phyloP scores from a whole-genome alignment of 2,888 invertebrate genomes.

The Ditula angustiorana region DNA sequence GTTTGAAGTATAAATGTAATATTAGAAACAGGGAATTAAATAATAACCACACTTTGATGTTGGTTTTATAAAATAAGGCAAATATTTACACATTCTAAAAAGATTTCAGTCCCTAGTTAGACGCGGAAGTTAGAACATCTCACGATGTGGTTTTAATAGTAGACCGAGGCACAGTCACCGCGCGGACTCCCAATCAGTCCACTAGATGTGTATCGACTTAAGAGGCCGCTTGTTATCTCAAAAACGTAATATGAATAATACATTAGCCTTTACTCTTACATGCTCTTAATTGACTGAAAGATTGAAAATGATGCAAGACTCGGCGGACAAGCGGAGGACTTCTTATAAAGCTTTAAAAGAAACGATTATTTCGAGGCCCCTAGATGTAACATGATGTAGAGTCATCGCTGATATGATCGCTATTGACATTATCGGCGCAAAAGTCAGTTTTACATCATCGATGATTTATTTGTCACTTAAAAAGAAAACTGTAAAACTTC shows the following conservation, averaged over 20 bases:
- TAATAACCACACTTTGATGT: too few species aligned
- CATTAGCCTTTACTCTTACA: slow-evolving; percentile 79
- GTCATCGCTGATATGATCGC: background rate
- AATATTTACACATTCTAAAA: too few species aligned
- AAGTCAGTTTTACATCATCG: background rate
- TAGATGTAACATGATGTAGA: background rate
- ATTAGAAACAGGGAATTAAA: too few species aligned
- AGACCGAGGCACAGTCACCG: slow-evolving; percentile 55
- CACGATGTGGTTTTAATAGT: slow-evolving; percentile 67
- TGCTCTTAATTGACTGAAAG: slow-evolving; percentile 83
- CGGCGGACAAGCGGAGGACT: slow-evolving; percentile 53
- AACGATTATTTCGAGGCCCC: slow-evolving; percentile 42
- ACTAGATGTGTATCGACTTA: slow-evolving; percentile 83
- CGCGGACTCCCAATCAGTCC: slow-evolving; percentile 73
- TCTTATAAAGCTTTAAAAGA: slow-evolving; percentile 63
- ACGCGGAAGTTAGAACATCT: slow-evolving; percentile 37
- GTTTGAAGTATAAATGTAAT: too few species aligned
- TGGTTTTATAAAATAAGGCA: background rate
- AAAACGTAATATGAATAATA: slow-evolving; percentile 85
- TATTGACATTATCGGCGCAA: background rate
- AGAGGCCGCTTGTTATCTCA: slow-evolving; percentile 83
- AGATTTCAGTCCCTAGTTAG: slow-evolving; percentile 1
- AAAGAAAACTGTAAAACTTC: too few species aligned
- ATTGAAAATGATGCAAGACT: slow-evolving; percentile 77
- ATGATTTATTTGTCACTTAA: background rate